phyloP scores from a whole-genome alignment of 2,113 vertebrate species.

The Chaetops frenatus region DNA sequence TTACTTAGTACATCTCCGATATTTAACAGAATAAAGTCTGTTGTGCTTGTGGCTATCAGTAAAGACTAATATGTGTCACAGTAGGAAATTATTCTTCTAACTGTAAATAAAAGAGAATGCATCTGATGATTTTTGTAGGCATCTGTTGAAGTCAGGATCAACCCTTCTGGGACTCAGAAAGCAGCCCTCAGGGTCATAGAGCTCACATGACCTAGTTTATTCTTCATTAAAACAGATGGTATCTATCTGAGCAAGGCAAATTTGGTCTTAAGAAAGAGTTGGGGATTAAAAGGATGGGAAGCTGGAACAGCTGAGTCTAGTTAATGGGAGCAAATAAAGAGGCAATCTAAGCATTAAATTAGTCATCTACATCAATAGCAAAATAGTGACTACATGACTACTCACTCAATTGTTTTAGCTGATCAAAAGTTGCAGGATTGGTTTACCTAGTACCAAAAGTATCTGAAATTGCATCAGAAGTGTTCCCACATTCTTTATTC shows the following conservation, averaged over 20 bases:
- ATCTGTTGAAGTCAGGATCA: neutral
- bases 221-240: slow-evolving; percentile 42
- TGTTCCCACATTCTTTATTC: slow-evolving; percentile 6
- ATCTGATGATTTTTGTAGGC: neutral
- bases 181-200: neutral
- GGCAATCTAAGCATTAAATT: neutral
- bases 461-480: neutral
- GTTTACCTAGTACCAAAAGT: neutral
- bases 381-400: neutral
- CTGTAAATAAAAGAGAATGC: neutral
- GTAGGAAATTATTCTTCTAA: neutral
- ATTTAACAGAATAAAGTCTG: neutral
- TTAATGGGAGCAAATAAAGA: slow-evolving; percentile 25
- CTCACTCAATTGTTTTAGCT: neutral
- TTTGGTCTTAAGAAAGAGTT: slow-evolving; percentile 17
- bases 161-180: neutral
- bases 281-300: neutral
- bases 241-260: neutral
- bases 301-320: neutral
- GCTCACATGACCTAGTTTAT: slow-evolving; percentile 37
- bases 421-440: neutral
- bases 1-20: neutral
- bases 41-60: neutral
- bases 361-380: neutral
- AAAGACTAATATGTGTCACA: neutral